Percentiles rank a stretch among this genome's conserved stretches.
phyloP scores from a whole-genome alignment of 2,113 vertebrate species.

The Heteronetta atricapilla region DNA sequence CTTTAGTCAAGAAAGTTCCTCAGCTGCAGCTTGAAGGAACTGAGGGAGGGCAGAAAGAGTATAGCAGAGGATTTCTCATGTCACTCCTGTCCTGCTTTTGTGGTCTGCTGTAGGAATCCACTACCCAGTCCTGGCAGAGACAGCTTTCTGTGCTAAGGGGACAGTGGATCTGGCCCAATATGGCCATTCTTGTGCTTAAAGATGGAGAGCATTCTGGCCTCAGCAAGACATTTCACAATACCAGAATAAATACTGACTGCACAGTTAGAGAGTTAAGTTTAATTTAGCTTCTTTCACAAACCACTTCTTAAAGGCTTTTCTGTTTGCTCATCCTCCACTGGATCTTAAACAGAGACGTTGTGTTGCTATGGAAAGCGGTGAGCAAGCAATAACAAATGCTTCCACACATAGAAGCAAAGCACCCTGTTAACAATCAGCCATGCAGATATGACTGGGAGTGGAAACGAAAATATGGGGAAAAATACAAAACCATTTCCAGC shows the following conservation, averaged over 20 bases:
- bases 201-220: background rate
- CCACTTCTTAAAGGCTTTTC: constrained; percentile 33
- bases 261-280: constrained; percentile 5
- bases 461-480: constrained; percentile 9
- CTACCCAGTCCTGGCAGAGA: background rate
- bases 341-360: constrained; percentile 58
- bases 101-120: background rate
- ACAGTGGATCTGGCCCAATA: background rate
- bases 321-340: constrained; percentile 48
- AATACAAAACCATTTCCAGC: constrained; percentile 1
- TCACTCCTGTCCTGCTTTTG: background rate
- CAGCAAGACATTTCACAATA: background rate
- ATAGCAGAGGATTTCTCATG: background rate
- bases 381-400: constrained; percentile 49
- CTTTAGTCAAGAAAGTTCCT: background rate
- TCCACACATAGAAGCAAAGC: background rate
- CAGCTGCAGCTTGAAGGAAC: background rate
- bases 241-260: background rate
- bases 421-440: constrained; percentile 47
- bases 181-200: background rate
- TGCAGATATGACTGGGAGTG: background rate
- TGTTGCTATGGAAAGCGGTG: constrained; percentile 56
- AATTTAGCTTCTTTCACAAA: background rate
- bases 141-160: background rate
- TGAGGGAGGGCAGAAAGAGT: background rate